Base-by-base conservation (phyloP, 2,888 invertebrate genomes). In the Stratiomys singularior region DNA sequence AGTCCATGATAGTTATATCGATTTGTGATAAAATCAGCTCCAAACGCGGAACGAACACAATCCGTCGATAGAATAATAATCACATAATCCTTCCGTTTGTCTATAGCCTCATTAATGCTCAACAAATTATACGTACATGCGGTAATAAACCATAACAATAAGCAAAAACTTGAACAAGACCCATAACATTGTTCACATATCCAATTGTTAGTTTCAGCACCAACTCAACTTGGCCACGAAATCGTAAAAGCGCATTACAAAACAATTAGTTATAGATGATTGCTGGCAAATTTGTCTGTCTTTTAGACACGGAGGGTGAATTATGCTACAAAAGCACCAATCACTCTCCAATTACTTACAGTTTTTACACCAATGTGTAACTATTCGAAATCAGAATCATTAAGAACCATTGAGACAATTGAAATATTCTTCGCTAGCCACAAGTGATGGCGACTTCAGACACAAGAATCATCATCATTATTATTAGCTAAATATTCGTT, bases 221-320 rank as follows among this genome's bases (percentile, higher is more conserved):
- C 37, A n/a, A 69, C 23, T 25, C 46, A 25, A 28, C 66, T 47
- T 18, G 15, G 47, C 67, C 46, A 69, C 23, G 13, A 47, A 69
- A 47, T 27, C 28, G 37, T 25, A 37, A 37, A 60, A 60, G 15
- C 74, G 27, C 30, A 18, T 27, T 21, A 37, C 37, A 44, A 74
- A 60, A 60, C 58, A 60, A 74, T 74, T 74, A 74, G 74, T 74
- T 74, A 13, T 21, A 56, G 74, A 74, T 74, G 60, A 74, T 60
- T 74, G 74, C 74, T 60, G 37, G 30, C 74, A 23, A 74, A 74
- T 74, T 69, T 18, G 69, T 47, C 47, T 15, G n/a, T 23, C 18
- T n/a, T 47, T 9, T n/a, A 47, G 30, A 69, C n/a, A 37, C 9
- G 23, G 18, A 11, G 15, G 25, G 23, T 25, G 11, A 47, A 69